phyloP scores from a whole-genome alignment of 2,113 vertebrate genomes.

The Bos indicus region DNA sequence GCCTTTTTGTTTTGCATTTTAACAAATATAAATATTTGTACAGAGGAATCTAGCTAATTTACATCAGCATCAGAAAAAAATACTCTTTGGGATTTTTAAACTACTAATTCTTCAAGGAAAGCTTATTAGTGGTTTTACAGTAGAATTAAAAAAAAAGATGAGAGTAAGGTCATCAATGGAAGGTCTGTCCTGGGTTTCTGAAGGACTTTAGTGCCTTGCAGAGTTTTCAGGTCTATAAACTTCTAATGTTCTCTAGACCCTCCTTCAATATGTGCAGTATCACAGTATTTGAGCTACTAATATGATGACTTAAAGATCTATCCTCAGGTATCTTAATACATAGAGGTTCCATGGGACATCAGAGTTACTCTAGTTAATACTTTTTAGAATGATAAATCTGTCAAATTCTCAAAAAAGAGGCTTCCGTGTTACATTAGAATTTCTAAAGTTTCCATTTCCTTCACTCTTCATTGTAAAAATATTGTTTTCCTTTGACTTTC shows the following conservation, averaged over 20 bases:
- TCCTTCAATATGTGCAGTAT: background rate
- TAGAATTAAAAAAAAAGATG: background rate
- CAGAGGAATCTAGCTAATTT: background rate
- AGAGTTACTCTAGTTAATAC: background rate
- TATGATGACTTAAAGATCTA: background rate
- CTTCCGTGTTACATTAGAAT: background rate
- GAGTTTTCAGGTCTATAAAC: background rate
- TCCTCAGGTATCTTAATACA: background rate
- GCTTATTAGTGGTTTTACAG: background rate
- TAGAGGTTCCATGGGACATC: background rate
- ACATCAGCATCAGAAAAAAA: background rate
- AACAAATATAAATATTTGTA: background rate
- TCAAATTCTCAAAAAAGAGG: background rate
- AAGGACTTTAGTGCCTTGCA: background rate
- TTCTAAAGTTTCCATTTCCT: background rate
- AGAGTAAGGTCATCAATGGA: background rate
- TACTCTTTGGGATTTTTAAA: background rate
- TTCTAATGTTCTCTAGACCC: background rate
- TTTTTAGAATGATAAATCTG: background rate
- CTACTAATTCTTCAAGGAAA: background rate
- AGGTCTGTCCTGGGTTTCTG: background rate
- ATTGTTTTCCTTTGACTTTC: background rate
- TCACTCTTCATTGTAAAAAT: background rate
- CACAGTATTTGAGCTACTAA: background rate
- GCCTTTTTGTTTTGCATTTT: background rate